These are phyloP conservation scores for Megaceryle torquata DNA, from an alignment of 2,113 vertebrate genomes.

Conservation along the genomic window DNA sequence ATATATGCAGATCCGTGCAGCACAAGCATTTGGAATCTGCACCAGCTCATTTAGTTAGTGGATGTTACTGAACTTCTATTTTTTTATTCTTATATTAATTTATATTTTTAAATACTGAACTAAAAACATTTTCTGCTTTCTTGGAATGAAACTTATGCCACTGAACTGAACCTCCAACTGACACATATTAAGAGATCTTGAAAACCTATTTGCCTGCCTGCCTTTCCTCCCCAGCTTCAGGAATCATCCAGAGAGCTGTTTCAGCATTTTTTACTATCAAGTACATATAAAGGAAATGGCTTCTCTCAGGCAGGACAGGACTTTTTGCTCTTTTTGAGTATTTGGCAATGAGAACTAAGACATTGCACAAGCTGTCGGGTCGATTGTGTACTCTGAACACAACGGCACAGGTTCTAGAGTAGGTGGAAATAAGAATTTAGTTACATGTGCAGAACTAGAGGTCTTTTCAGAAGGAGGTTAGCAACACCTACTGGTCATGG, in stretches of 20 bases:
- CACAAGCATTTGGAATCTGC: neutral
- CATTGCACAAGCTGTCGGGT: neutral
- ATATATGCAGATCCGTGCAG: neutral
- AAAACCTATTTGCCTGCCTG: neutral
- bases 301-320: neutral
- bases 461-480: conserved; percentile 35
- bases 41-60: neutral
- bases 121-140: neutral
- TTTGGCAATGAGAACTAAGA: neutral
- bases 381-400: neutral
- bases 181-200: neutral
- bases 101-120: too few species aligned
- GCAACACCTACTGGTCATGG: conserved; percentile 66
- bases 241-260: neutral
- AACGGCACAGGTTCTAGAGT: neutral
- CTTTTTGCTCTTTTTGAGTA: neutral
- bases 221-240: neutral
- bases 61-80: neutral
- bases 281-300: neutral
- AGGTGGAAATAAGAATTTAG: neutral
- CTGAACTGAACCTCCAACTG: neutral
- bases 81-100: too few species aligned
- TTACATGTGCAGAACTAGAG: neutral
- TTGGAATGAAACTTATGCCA: neutral
- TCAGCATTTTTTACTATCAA: neutral